Conservation (phyloP, 2,888 invertebrate genomes). For the Heliconius sara region DNA sequence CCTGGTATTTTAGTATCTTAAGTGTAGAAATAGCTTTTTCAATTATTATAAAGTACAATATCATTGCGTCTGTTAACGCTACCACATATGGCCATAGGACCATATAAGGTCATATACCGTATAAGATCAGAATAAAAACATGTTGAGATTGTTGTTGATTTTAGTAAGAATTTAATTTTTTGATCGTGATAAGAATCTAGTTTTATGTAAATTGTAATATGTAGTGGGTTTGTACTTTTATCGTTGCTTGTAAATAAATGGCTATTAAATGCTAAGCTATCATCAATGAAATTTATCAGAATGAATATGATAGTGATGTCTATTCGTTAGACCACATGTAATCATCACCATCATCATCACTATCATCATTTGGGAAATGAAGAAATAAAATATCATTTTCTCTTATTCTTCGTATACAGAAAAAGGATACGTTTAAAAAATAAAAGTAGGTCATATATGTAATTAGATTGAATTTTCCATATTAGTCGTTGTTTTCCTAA, state of each 20-base stretch:
- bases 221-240: background rate
- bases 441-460: too few species aligned
- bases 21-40: background rate
- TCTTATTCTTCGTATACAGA: too few species aligned
- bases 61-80: slow-evolving; percentile 6
- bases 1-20: background rate
- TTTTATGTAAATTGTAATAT: background rate
- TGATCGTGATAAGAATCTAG: background rate
- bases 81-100: slow-evolving; percentile 14
- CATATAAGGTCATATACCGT: background rate
- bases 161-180: background rate
- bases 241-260: background rate
- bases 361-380: too few species aligned
- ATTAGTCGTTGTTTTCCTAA: too few species aligned
- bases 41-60: slow-evolving; percentile 1
- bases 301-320: background rate
- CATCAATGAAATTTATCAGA: background rate
- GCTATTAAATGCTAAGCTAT: background rate
- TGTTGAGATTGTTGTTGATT: background rate
- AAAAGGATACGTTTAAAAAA: too few species aligned
- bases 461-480: too few species aligned
- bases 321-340: background rate
- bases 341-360: background rate
- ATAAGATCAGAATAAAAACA: slow-evolving; percentile 3
- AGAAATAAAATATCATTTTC: too few species aligned